These are phyloP conservation scores for Myripristis murdjan DNA, from an alignment of 2,797 vertebrate genomes.

Conservation along the genomic window DNA sequence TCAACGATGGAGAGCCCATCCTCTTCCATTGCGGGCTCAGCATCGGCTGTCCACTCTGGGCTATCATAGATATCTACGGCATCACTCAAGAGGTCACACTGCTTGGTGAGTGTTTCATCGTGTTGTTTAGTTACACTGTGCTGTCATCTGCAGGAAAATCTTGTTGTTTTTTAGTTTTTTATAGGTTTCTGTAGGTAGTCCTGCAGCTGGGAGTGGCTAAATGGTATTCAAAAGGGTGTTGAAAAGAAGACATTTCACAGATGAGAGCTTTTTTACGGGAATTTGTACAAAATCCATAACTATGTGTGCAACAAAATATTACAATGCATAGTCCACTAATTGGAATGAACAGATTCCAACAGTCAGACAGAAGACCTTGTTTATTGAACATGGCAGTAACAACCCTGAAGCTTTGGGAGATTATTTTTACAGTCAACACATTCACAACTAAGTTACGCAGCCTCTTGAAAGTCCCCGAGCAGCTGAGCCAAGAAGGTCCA, in stretches of 20 bases:
- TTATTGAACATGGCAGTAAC: conserved; percentile 40
- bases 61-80: conserved; percentile 98
- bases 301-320: not conserved
- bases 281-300: not conserved
- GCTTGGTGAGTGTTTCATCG: conserved; percentile 87
- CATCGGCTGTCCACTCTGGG: conserved; percentile 95
- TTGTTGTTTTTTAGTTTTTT: not conserved
- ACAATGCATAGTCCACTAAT: not conserved
- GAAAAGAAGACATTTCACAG: conserved; percentile 31
- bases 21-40: conserved; percentile 98
- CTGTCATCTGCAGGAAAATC: not conserved
- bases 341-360: not conserved
- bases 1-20: conserved; percentile 95
- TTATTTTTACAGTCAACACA: conserved; percentile 68
- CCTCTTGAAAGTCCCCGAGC: conserved; percentile 54
- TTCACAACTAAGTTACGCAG: conserved; percentile 65
- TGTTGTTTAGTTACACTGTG: conserved; percentile 1
- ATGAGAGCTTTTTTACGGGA: not conserved
- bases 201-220: not conserved
- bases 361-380: conserved; percentile 2
- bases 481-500: conserved; percentile 47
- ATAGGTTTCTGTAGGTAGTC: not conserved
- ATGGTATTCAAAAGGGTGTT: conserved; percentile 17
- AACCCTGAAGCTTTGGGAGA: conserved; percentile 38
- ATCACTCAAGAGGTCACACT: conserved; percentile 98